Conservation (phyloP, 2,113 vertebrate genomes). For the Erythrocercus mccallii region DNA sequence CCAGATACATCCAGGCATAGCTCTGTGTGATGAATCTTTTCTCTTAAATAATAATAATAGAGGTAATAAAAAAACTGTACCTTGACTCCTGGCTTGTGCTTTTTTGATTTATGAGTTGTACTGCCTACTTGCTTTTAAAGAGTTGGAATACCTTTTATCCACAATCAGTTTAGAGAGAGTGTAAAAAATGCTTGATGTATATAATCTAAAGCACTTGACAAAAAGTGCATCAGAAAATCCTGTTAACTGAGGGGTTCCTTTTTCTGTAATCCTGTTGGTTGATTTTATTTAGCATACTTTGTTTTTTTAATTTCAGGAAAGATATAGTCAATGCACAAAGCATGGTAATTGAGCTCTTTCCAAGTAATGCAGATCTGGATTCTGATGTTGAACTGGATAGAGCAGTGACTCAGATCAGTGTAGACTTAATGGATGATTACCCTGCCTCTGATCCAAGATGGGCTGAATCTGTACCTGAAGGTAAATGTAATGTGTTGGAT, state of each 20-base stretch:
- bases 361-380: conserved; percentile 67
- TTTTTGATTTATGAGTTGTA: background rate
- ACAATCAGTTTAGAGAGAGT: background rate
- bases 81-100: background rate
- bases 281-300: background rate
- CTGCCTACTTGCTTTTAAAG: background rate
- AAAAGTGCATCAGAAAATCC: background rate
- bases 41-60: background rate
- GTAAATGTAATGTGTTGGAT: conserved; percentile 55
- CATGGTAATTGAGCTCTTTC: conserved; percentile 84
- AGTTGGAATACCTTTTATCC: background rate
- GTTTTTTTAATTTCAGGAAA: conserved; percentile 75
- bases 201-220: background rate
- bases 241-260: background rate
- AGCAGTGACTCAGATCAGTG: conserved; percentile 85
- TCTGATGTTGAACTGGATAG: conserved; percentile 80
- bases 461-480: conserved; percentile 94
- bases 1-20: background rate
- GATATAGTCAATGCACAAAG: conserved; percentile 84
- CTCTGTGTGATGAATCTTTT: background rate
- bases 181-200: background rate
- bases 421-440: conserved; percentile 93
- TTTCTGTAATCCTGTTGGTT: background rate
- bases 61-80: background rate
- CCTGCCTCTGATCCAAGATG: conserved; percentile 95